Evolutionary conservation across 53 echinoderm and acorn worm species (phyloP).

Genomic region (Temnopleurus reevesii): DNA sequence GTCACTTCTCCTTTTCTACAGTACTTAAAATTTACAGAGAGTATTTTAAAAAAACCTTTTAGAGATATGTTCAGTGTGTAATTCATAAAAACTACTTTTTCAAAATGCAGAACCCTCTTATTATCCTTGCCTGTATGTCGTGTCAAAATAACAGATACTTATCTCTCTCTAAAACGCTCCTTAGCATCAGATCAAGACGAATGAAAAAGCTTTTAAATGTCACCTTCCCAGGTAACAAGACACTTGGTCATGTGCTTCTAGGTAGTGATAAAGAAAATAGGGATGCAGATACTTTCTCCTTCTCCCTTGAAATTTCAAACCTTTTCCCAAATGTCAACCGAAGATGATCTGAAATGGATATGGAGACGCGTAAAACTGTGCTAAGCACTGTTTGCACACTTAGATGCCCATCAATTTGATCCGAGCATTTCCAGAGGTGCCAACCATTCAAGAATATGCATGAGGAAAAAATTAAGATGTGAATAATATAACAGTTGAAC

Average conservation of each 20-base stretch:
- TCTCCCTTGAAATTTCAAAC: constrained; percentile 2
- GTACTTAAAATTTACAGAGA: no score
- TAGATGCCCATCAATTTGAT: neutral
- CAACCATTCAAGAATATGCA: no score
- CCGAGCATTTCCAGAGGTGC: no score
- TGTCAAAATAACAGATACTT: neutral
- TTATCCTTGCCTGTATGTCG: neutral
- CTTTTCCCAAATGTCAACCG: neutral
- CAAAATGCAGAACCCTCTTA: no score
- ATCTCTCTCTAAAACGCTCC: neutral
- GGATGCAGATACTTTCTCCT: neutral
- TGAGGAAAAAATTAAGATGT: no score
- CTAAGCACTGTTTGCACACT: constrained; percentile 18
- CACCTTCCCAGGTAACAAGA: neutral
- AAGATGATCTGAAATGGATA: constrained; percentile 1
- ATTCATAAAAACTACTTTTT: no score
- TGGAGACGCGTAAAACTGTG: neutral
- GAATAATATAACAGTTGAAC: no score
- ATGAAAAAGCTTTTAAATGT: neutral
- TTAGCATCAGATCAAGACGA: neutral
- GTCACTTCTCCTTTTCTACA: no score
- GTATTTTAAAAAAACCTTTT: no score
- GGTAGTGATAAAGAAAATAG: neutral
- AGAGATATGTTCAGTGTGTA: no score
- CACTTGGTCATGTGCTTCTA: neutral